These are phyloP conservation scores for Mesocricetus auratus DNA, from an alignment of 2,113 vertebrate genomes.

Conservation along the genomic window DNA sequence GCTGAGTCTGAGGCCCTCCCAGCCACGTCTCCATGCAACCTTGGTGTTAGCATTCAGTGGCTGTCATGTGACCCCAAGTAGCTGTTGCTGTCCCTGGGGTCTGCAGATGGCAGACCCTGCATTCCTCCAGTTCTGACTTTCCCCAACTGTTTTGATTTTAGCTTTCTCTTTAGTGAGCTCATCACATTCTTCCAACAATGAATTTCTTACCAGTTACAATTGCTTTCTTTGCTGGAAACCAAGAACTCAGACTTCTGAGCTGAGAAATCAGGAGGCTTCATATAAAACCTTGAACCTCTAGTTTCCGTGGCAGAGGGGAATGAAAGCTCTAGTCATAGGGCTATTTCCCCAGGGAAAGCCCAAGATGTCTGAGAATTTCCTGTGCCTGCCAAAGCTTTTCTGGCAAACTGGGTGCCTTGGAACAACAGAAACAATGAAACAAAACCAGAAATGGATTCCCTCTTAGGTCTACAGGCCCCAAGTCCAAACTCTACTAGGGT, in stretches of 20 bases:
- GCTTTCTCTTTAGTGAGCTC: background rate
- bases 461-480: background rate
- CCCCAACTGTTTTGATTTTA: background rate
- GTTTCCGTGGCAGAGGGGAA: background rate
- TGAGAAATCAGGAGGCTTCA: background rate
- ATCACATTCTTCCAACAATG: background rate
- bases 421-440: background rate
- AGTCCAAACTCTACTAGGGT: background rate
- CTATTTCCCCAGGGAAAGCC: background rate
- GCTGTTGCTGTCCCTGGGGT: background rate
- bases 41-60: rapidly evolving
- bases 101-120: background rate
- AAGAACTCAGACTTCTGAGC: background rate
- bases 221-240: background rate
- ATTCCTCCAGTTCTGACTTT: background rate
- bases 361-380: background rate
- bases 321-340: background rate
- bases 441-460: background rate
- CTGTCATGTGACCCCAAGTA: background rate
- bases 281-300: background rate
- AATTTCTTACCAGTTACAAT: background rate
- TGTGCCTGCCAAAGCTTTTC: background rate
- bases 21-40: background rate
- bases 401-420: background rate
- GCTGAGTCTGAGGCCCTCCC: background rate